phyloP scores from a whole-genome alignment of 2,113 vertebrate species.

The Psephotus haematonotus region DNA sequence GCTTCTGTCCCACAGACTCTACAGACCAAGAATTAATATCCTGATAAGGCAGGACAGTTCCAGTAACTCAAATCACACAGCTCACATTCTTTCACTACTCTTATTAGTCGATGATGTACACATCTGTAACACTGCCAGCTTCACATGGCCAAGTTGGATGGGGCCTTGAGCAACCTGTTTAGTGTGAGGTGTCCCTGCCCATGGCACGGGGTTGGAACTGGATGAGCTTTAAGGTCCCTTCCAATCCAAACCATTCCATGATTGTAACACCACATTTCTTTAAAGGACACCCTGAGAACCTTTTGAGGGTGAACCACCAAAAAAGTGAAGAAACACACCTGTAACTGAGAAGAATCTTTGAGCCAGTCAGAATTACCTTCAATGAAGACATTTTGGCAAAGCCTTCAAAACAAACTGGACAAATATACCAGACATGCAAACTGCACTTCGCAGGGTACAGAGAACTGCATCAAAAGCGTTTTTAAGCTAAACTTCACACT shows the following conservation, averaged over 20 bases:
- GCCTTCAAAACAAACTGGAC: not conserved
- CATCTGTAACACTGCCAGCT: not conserved
- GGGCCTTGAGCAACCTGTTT: not conserved
- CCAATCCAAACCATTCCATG: not conserved
- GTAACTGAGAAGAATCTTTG: not conserved
- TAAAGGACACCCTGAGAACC: not conserved
- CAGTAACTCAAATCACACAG: not conserved
- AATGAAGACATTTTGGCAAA: not conserved
- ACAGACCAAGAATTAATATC: not conserved
- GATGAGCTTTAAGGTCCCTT: not conserved
- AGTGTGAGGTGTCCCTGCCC: not conserved
- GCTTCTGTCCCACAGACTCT: not conserved
- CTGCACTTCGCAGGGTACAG: rapidly evolving
- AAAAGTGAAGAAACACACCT: not conserved
- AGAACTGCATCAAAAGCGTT: not conserved
- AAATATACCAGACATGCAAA: not conserved
- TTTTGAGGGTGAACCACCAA: not conserved
- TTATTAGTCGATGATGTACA: rapidly evolving
- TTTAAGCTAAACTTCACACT: not conserved
- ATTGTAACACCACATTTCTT: not conserved
- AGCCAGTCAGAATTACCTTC: not conserved
- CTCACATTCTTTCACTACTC: not conserved
- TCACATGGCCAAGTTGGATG: not conserved
- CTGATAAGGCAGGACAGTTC: not conserved
- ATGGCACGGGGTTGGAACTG: not conserved